Percentiles rank a stretch among this genome's conserved stretches.
Evolutionary conservation across 2,797 vertebrate genomes (phyloP).

Genomic region (Chloroceryle inda): DNA sequence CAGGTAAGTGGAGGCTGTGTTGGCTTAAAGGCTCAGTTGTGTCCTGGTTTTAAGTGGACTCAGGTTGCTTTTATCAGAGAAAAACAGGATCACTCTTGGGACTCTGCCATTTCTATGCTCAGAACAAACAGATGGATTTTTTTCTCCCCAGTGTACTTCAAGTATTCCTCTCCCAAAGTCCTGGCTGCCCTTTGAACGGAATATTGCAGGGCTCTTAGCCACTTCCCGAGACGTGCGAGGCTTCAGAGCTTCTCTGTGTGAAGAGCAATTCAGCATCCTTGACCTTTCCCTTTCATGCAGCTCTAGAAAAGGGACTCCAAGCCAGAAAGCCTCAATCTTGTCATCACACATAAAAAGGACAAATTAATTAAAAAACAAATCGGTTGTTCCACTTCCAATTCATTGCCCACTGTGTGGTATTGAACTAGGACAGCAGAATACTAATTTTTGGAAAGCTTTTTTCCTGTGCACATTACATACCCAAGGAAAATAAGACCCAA

Average conservation of each 20-base stretch:
- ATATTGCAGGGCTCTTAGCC: background rate
- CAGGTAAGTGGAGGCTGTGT: slow-evolving; percentile 83
- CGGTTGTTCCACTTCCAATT: slow-evolving; percentile 22
- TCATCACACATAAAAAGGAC: slow-evolving; percentile 33
- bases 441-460: background rate
- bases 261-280: background rate
- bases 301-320: background rate
- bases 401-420: background rate
- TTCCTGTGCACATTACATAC: background rate
- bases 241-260: background rate
- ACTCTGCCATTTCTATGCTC: background rate
- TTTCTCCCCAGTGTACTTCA: background rate
- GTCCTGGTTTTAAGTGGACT: background rate
- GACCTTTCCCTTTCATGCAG: slow-evolving; percentile 27
- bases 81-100: background rate
- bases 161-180: background rate
- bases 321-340: background rate
- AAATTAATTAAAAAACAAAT: slow-evolving; percentile 68
- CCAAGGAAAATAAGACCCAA: background rate
- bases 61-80: background rate
- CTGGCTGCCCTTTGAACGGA: background rate
- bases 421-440: slow-evolving; percentile 35
- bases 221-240: background rate
- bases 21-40: background rate
- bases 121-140: background rate